Conservation (phyloP, 2,113 vertebrate species). For the cattle (Bos taurus) region ARS-UCD2.0 NC_037357.1:138244001-138244500, state of each 20-base stretch:
- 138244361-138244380: neutral
- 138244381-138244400: accelerated
- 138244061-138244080: neutral
- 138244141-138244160: neutral
- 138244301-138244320: neutral
- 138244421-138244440: neutral
- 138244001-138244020: neutral
- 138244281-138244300: neutral
- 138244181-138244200: accelerated
- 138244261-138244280: neutral
- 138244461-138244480: neutral
- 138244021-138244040: neutral
- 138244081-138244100: neutral
- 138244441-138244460: neutral
- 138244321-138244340: neutral
- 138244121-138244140: neutral
- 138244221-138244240: too few species aligned
- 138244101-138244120: neutral
- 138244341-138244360: neutral
- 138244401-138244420: neutral
- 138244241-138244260: neutral
- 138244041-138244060: accelerated
- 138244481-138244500: accelerated
- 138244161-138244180: neutral
- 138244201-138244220: neutral